Evolutionary conservation across 2,888 invertebrate genomes (phyloP).

Genomic region (Chymomyza caudatula): DNA sequence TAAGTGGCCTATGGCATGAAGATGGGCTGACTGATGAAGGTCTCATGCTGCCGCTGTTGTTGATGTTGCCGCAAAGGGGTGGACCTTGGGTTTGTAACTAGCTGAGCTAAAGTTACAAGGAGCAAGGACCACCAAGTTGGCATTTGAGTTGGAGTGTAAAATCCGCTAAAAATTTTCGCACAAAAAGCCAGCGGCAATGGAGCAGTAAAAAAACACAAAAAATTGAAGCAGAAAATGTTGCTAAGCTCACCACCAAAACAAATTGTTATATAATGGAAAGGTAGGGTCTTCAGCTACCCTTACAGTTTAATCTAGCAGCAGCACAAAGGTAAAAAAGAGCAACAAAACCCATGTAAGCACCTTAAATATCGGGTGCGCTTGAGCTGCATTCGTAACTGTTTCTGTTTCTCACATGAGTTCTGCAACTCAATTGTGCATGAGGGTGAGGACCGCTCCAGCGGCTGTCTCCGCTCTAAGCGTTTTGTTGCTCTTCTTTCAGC

Average conservation of each 20-base stretch:
- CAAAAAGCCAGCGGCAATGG: constrained; percentile 36
- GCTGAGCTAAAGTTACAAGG: constrained; percentile 9
- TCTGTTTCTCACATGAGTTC: constrained; percentile 49
- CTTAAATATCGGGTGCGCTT: constrained; percentile 51
- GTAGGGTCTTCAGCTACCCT: constrained; percentile 26
- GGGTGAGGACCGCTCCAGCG: constrained; percentile 18
- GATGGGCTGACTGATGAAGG: background rate
- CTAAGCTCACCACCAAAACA: constrained; percentile 69
- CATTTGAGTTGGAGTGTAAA: constrained; percentile 23
- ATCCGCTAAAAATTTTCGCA: constrained; percentile 42
- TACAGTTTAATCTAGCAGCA: background rate
- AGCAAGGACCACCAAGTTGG: constrained; percentile 55
- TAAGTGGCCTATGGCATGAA: constrained; percentile 34
- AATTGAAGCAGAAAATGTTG: constrained; percentile 4
- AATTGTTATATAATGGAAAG: constrained; percentile 65
- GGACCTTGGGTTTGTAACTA: background rate
- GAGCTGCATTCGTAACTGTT: constrained; percentile 34
- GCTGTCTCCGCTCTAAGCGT: too few relatives aligned
- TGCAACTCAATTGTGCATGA: constrained; percentile 52
- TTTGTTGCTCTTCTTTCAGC: constrained; percentile 30
- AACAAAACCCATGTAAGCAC: constrained; percentile 64
- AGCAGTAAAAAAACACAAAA: constrained; percentile 20
- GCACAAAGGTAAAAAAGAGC: constrained; percentile 42
- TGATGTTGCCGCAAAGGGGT: background rate
- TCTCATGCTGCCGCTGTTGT: constrained; percentile 7